Evolutionary conservation across 2,888 invertebrate genomes (phyloP), one percentile per base, ranked within the genome.

Genomic region (Lithosia quadra): DNA sequence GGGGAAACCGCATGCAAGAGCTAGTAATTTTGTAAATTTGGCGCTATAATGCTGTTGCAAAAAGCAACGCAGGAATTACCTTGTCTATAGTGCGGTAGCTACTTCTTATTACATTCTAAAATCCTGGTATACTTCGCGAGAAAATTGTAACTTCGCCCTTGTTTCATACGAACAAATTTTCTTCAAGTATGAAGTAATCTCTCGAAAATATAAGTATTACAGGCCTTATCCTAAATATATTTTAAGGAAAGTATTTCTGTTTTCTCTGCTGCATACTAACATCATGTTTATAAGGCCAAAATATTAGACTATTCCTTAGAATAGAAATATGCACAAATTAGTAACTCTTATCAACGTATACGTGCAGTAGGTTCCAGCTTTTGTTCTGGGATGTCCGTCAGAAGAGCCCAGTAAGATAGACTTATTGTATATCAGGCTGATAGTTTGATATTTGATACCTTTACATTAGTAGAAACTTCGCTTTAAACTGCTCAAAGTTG

Each of bases 201-300:
- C 22, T 24, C 13, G 13, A 24, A 22, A 56, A 24, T 24, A 56
- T 49, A n/a, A 49, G 49, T 49, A 49, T 49, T 43, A 43, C 7
- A 43, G n/a, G n/a, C n/a, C 15, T 49, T 49, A 49, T n/a, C 49
- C 57, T 60, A 53, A 62, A 63, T 65, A 69, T 71, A 39, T 68
- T 62, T 65, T 9, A 49, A 49, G 49, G 49, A 49, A 49, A n/a
- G 49, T 49, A n/a, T 49, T 49, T 49, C 18, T 49, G 1, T 8
- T 49, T 49, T 49, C 18, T 49, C 18, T n/a, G 49, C n/a, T 49
- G 49, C 43, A 43, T 43, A 5, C 18, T 28, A 18, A 43, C 13
- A 18, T 18, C 15, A 15, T 39, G 15, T 18, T 15, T 15, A 15
- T 18, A 7, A 28, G 28, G 28, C 9, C n/a, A 34, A 34, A 34